Conservation (phyloP, 2,888 invertebrate species). For the Melinaea marsaeus region DNA sequence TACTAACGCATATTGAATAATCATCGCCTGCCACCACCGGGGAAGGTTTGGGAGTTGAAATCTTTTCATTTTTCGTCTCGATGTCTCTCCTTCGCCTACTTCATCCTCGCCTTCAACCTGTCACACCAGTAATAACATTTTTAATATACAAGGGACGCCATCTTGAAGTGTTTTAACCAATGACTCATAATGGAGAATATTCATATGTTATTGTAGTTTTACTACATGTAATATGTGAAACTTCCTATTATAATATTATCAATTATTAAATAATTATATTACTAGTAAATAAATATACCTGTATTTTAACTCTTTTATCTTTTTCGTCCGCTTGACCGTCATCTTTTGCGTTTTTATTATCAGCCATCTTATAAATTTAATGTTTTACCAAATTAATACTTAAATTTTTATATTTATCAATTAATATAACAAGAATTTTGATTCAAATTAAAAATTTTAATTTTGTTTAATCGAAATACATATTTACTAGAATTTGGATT, state of each 20-base stretch:
- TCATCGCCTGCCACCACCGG: conserved; percentile 71
- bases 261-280: neutral
- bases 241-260: too few relatives aligned
- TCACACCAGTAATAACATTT: neutral
- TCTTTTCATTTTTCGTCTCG: conserved; percentile 66
- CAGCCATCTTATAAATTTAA: conserved; percentile 44
- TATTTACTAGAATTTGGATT: conserved; percentile 14
- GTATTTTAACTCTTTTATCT: conserved; percentile 63
- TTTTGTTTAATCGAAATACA: conserved; percentile 9
- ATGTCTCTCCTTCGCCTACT: conserved; percentile 57
- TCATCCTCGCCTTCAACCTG: conserved; percentile 70
- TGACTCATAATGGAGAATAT: neutral
- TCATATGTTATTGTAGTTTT: too few relatives aligned
- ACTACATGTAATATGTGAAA: too few relatives aligned
- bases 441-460: neutral
- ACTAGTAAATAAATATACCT: conserved; percentile 38
- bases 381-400: conserved; percentile 19
- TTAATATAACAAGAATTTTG: neutral
- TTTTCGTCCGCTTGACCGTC: conserved; percentile 43
- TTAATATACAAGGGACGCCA: neutral
- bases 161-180: neutral
- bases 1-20: conserved; percentile 73
- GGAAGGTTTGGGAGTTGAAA: conserved; percentile 64
- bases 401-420: neutral
- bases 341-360: conserved; percentile 31